Base-by-base conservation (phyloP, 2,113 vertebrate genomes). In the Baryphthengus martii region DNA sequence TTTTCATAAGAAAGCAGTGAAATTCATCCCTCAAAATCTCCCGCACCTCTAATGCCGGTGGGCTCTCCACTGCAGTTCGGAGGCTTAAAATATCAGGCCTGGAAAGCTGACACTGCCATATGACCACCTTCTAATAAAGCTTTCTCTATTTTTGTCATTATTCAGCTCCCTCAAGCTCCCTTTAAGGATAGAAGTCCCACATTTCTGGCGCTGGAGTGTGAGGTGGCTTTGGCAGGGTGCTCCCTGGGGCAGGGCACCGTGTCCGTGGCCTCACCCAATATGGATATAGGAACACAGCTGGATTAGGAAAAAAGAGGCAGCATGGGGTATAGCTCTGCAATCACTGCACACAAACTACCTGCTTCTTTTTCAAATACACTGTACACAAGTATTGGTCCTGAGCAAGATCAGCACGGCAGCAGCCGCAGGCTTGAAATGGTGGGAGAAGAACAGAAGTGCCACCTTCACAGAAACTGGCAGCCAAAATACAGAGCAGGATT, bases 1-100 rank as follows among this genome's bases (percentile, higher is more conserved):
- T 82, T 94, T 78, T 82, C 16, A 82, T 53, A 88, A 78, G 50
- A 52, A 95, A 94, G 52, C 35, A 63, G 18, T 88, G 52, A 82
- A 91, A 93, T 85, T 82, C 62, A 79, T 65, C 44, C 29, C 72
- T 40, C 62, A 61, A 94, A 90, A 93, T 7, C 1, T 2, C 86
- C 12, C n/a, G 49, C 24, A 83, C 76, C 71, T 85, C 63, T 58
- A 56, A 84, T 13, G 81, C 19, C 40, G 77, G 5, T 28, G 37
- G 28, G 28, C 10, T 73, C 67, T 58, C 81, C 89, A 16, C 24
- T 61, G 31, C 44, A 59, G 7, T 76, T 40, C 76, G 25, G 23
- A 83, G 23, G 33, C 29, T 55, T 47, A 84, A 92, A 88, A 56
- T 62, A 16, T 5, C 67, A 33, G 8, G 7, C 59, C n/a, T 37